These are phyloP conservation scores for Meganola albula DNA, from an alignment of 2,888 invertebrate species.

Conservation along the genomic window DNA sequence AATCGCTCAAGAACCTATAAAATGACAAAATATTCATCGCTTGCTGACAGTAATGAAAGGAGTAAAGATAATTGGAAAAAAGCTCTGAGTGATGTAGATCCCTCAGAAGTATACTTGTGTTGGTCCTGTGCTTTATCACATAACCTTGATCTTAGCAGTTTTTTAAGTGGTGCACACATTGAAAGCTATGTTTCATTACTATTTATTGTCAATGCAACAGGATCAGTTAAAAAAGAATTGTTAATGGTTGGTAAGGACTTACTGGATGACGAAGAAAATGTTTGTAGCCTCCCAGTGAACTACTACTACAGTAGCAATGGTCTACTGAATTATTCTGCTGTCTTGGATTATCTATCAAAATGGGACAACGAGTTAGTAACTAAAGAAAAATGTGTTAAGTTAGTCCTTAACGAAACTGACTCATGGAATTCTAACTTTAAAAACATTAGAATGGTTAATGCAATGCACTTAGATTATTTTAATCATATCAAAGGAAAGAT, in stretches of 20 bases:
- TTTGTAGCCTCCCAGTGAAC: constrained; percentile 32
- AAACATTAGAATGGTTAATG: constrained; percentile 31
- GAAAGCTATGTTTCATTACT: constrained; percentile 35
- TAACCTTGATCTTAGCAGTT: constrained; percentile 28
- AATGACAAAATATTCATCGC: constrained; percentile 27
- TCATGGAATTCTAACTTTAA: constrained; percentile 24
- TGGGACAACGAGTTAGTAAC: constrained; percentile 32
- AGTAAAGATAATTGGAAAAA: constrained; percentile 30
- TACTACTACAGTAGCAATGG: constrained; percentile 31
- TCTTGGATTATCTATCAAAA: constrained; percentile 30
- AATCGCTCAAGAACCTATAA: too few species aligned
- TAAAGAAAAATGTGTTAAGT: constrained; percentile 23
- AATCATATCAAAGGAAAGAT: constrained; percentile 29
- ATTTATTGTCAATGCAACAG: constrained; percentile 30
- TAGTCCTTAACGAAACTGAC: constrained; percentile 32
- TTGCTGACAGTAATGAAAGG: constrained; percentile 19
- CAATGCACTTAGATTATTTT: constrained; percentile 25
- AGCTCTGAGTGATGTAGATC: constrained; percentile 22
- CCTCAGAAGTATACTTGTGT: constrained; percentile 31
- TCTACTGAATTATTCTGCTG: constrained; percentile 26
- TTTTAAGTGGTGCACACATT: constrained; percentile 22
- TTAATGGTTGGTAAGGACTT: constrained; percentile 32
- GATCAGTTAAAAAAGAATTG: constrained; percentile 31
- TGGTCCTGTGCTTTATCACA: constrained; percentile 33
- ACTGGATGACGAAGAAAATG: constrained; percentile 19